Percentiles rank a stretch among this genome's conserved stretches.
Evolutionary conservation across 2,113 vertebrate genomes (phyloP).

Genomic region (Eonycteris spelaea): DNA sequence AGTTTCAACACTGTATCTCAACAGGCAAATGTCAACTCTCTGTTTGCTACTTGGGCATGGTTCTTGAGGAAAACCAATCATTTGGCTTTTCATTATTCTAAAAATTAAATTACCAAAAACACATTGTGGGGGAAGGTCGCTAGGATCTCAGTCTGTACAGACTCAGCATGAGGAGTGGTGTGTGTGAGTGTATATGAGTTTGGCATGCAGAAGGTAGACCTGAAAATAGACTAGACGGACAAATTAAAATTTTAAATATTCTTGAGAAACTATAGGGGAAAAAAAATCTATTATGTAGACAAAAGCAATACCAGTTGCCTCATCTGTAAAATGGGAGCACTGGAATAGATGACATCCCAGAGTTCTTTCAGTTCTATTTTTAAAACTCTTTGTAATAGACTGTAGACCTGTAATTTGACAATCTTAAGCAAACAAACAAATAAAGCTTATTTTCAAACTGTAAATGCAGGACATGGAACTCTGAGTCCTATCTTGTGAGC

Average conservation of each 20-base stretch:
- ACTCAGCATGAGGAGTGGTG: background rate
- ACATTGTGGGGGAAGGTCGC: background rate
- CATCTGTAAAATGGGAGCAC: background rate
- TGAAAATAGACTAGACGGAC: background rate
- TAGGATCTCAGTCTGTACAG: background rate
- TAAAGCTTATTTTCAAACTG: background rate
- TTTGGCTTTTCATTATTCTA: background rate
- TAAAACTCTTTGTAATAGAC: background rate
- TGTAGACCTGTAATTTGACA: background rate
- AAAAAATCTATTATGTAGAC: background rate
- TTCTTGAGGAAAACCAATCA: background rate
- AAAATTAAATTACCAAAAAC: constrained; percentile 32
- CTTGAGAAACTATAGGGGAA: background rate
- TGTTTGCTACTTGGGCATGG: background rate
- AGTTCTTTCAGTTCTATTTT: background rate
- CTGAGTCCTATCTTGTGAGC: background rate
- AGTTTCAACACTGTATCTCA: background rate
- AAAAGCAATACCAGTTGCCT: background rate
- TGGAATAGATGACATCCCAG: background rate
- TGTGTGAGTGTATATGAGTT: background rate
- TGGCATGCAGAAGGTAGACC: background rate
- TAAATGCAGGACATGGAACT: background rate
- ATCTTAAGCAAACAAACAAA: background rate
- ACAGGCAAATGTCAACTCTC: background rate
- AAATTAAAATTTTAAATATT: background rate